Conservation (phyloP, 37 sponge, comb jelly and placozoan genomes). For the Aplysina aerophoba region DNA sequence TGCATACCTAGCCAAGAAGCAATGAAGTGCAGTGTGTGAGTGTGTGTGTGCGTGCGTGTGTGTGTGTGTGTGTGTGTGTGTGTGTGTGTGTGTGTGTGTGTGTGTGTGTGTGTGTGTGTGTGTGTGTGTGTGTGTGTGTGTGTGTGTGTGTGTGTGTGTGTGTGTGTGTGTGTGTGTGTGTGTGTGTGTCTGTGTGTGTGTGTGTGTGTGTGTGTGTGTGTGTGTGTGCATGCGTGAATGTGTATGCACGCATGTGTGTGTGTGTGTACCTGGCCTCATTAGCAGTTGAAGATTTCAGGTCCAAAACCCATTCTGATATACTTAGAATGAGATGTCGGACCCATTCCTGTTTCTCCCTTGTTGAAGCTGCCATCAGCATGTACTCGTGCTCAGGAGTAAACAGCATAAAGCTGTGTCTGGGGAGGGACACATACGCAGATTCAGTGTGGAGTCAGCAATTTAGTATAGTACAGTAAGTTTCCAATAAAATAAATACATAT, state of each 20-base stretch:
- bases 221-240: not conserved
- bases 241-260: not conserved
- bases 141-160: conserved; percentile 24
- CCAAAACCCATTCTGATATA: not conserved
- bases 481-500: no score
- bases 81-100: no score
- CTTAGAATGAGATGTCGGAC: not conserved
- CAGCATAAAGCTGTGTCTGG: not conserved
- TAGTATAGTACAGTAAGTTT: not conserved
- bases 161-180: not conserved
- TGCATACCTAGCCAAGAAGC: no score
- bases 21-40: no score
- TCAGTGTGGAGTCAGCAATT: not conserved
- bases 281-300: no score
- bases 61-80: no score
- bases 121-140: no score
- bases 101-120: no score
- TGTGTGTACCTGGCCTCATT: no score
- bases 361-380: not conserved
- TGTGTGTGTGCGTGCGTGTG: no score
- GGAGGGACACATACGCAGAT: not conserved
- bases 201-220: no score
- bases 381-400: conserved; percentile 7
- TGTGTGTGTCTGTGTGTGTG: no score
- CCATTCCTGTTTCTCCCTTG: conserved; percentile 12